Evolutionary conservation across 1,140 invertebrate genomes (phyloP).

Genomic region (Octopus bimaculoides): DNA sequence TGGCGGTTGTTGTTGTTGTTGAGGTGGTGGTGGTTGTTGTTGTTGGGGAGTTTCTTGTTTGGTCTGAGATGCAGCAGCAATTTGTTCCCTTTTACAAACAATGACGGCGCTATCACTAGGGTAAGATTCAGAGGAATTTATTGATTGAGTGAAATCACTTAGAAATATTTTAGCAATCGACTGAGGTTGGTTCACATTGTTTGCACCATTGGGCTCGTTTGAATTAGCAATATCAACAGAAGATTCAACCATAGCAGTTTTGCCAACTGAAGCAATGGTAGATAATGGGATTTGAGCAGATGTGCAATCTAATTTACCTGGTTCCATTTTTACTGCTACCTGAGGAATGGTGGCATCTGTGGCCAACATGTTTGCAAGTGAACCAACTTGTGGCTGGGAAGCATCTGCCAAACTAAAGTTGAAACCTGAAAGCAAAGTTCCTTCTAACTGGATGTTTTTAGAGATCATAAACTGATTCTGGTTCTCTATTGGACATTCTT

Average conservation of each 20-base stretch:
- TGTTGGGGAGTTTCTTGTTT: background rate
- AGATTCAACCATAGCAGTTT: background rate
- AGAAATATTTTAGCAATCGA: background rate
- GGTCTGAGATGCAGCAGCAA: background rate
- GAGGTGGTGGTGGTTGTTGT: background rate
- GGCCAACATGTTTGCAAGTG: background rate
- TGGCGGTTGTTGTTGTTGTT: background rate
- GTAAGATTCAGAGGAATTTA: background rate
- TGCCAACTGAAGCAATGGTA: background rate
- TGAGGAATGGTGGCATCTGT: background rate
- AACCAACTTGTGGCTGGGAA: background rate
- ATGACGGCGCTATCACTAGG: background rate
- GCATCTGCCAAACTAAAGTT: background rate
- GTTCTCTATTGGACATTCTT: background rate
- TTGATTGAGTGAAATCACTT: background rate
- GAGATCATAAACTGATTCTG: background rate
- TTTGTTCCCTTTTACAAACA: no score
- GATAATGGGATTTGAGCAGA: background rate
- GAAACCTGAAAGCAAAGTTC: background rate
- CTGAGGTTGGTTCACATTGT: background rate
- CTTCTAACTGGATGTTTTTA: conserved; percentile 10
- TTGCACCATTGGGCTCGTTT: background rate
- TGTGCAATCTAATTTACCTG: background rate
- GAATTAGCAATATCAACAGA: background rate
- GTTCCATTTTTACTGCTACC: background rate